Base-by-base conservation (phyloP, 2,113 vertebrate genomes). In the Oreochromis niloticus region DNA sequence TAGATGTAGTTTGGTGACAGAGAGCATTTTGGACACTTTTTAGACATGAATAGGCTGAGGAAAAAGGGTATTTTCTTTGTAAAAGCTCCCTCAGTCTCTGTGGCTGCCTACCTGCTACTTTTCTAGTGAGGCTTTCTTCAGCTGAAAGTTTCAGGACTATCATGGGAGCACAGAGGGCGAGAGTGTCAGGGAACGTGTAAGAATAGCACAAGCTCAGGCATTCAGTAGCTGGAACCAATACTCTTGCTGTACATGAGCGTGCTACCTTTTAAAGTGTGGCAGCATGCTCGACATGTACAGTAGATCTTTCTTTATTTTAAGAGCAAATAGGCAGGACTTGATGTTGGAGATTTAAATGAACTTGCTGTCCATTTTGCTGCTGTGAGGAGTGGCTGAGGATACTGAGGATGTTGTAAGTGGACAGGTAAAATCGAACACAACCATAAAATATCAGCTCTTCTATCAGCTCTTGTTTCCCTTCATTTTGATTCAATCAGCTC, bases 151-250 rank as follows among this genome's bases (percentile, higher is more conserved):
- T 75, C 48, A 30, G 32, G 63, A 61, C 14, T 17, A 80, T 83
- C 36, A 43, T 36, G 85, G 66, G 83, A 81, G 87, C 79, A 78
- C 30, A 73, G 83, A 82, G 90, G 85, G 75, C 22, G 81, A 90
- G 84, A 80, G 84, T 80, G 87, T 87, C 56, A 90, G 83, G 56
- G 63, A 71, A 78, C 87, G 88, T 68, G 80, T 91, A 91, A 91
- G 93, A 93, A 91, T 91, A 93, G 91, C 87, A 89, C 89, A 89
- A 68, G 88, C 68, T 68, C 87, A 11, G 48, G 84, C 66, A 92
- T 86, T 89, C 82, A 84, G 16, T 81, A 55, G 41, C 80, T 85
- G 81, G 85, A 85, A 85, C 85, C 79, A 88, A 81, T 87, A 83
- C 83, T 89, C 82, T 73, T 27, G 36, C 87, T 84, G 84, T 71